Percentiles rank a stretch among this genome's conserved stretches.
phyloP scores from a whole-genome alignment of 2,113 vertebrate species.

The Coryphaenoides rupestris region DNA sequence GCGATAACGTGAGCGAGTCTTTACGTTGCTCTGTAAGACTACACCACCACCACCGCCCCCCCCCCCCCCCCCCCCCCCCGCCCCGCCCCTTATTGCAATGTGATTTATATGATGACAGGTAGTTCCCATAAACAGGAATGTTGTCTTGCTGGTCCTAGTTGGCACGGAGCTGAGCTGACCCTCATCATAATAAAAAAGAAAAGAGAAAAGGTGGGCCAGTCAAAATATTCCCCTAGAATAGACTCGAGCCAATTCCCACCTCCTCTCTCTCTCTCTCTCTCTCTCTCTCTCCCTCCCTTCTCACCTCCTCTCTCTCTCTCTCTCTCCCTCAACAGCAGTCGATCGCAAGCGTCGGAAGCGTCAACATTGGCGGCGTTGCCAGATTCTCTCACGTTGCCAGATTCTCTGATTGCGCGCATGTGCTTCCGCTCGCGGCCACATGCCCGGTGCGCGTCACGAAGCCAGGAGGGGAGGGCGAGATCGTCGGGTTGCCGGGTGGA shows the following conservation, averaged over 20 bases:
- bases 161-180: not conserved
- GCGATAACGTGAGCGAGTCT: no score
- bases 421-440: conserved; percentile 9
- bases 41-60: no score
- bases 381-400: conserved; percentile 10
- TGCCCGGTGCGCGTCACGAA: no score
- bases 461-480: no score
- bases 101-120: not conserved
- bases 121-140: not conserved
- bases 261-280: conserved; percentile 10
- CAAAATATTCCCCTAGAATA: conserved; percentile 28
- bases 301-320: not conserved
- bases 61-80: no score
- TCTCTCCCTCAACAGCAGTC: conserved; percentile 5
- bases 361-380: conserved; percentile 21
- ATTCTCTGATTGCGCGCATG: conserved; percentile 27
- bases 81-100: no score
- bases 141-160: not conserved
- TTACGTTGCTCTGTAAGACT: no score
- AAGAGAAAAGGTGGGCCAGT: conserved; percentile 13
- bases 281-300: not conserved
- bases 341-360: conserved; percentile 24
- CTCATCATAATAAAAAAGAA: no score
- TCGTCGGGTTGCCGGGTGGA: no score
- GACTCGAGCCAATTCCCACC: conserved; percentile 22